Evolutionary conservation across 1,140 invertebrate genomes (phyloP).

Genomic region (Streblospio benedicti): DNA sequence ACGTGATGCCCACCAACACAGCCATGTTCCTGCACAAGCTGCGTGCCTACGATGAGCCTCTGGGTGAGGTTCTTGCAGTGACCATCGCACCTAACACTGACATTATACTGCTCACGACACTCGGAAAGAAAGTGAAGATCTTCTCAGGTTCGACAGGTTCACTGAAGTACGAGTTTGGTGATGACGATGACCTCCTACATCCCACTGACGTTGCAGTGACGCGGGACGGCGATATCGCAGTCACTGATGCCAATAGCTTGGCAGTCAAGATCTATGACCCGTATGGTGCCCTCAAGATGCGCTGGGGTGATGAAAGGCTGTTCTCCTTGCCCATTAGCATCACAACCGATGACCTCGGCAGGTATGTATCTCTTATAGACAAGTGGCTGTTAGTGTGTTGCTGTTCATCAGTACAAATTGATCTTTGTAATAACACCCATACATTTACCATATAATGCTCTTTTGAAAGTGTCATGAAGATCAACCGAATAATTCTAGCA

Average conservation of each 20-base stretch:
- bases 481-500: no score
- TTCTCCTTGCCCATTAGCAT: slow-evolving; percentile 8
- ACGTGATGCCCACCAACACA: background rate
- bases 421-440: no score
- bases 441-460: no score
- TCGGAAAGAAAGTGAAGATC: slow-evolving; percentile 1
- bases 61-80: slow-evolving; percentile 6
- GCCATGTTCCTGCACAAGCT: slow-evolving; percentile 7
- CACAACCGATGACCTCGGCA: slow-evolving; percentile 2
- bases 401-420: no score
- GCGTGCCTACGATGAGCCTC: background rate
- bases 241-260: slow-evolving; percentile 1
- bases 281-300: background rate
- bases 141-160: background rate
- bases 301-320: background rate
- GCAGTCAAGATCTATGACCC: slow-evolving; percentile 7
- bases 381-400: no score
- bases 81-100: slow-evolving; percentile 6
- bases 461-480: no score
- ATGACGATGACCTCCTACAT: slow-evolving; percentile 11
- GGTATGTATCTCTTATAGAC: no score
- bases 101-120: slow-evolving; percentile 4
- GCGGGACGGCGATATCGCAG: slow-evolving; percentile 11
- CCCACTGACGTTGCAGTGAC: slow-evolving; percentile 8
- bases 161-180: slow-evolving; percentile 9